phyloP scores from a whole-genome alignment of 2,113 vertebrate genomes.

The Pelecanus crispus region DNA sequence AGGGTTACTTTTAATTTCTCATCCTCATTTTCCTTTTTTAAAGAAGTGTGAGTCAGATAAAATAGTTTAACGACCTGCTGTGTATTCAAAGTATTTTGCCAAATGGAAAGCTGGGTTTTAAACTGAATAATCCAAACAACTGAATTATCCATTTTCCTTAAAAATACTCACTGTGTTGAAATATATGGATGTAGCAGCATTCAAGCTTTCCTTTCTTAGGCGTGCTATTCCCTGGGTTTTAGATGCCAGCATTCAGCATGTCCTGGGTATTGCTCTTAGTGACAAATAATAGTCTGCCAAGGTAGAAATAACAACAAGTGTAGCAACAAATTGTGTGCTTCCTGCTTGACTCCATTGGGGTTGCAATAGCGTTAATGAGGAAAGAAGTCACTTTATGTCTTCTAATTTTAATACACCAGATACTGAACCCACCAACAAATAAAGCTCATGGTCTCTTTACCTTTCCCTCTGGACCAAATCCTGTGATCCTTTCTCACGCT shows the following conservation, averaged over 20 bases:
- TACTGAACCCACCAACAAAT: background rate
- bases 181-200: background rate
- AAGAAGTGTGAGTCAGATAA: background rate
- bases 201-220: background rate
- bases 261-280: background rate
- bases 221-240: background rate
- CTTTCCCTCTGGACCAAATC: background rate
- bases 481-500: background rate
- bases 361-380: background rate
- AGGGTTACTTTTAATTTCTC: background rate
- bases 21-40: background rate
- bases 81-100: background rate
- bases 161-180: background rate
- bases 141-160: background rate
- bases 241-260: background rate
- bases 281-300: background rate
- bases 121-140: background rate
- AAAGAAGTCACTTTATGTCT: background rate
- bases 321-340: background rate
- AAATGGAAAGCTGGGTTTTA: background rate
- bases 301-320: background rate
- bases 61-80: background rate
- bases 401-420: background rate
- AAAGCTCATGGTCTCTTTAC: background rate
- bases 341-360: background rate